Evolutionary conservation across 2,888 invertebrate genomes (phyloP), one percentile per base, ranked within the genome.

Genomic region (Didymodactylos carnosus): DNA sequence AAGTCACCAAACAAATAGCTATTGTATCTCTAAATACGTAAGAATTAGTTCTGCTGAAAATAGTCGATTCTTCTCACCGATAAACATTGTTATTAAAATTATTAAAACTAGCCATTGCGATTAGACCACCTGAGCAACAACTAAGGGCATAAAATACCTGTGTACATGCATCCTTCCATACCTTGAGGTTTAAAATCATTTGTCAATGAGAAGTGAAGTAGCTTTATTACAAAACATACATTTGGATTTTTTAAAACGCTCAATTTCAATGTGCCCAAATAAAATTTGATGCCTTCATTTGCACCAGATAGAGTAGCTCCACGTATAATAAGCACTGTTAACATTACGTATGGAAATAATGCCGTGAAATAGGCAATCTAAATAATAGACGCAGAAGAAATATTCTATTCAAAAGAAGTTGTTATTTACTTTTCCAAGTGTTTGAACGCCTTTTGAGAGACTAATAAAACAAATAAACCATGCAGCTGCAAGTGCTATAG

Each of bases 231-330:
- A 40, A 16, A 84, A 74, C 79, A 77, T 77, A 84, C 85, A 78
- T 89, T 88, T 10, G 90, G 88, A 79, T 90, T 89, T 41, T 86
- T 85, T 72, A 91, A 85, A 79, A 88, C 88, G 71, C 86, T 86
- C 85, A 89, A 90, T 79, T 90, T 35, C 1, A 62, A 88, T 3
- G 91, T 91, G 62, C 88, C 89, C 72, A 91, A 84, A 80, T 91
- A 91, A 81, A 89, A 90, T 6, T 89, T 80, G 74, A 91, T 88
- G 3, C 91, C 91, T 46, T 88, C 88, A 1, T 86, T 85, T 13
- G 91, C 90, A 19, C 91, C 91, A 0, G 90, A 89, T 72, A 91
- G 84, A 2, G 90, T 88, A 8, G 90, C 88, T 0, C 91, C 90
- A 3, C 91, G 87, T 76, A 90, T 86, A 79, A 91, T 88, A 73